Percentiles rank a stretch among this genome's conserved stretches.
These are phyloP conservation scores for Pseudolycoriella hygida DNA, from an alignment of 2,888 invertebrate genomes.

Conservation along the genomic window DNA sequence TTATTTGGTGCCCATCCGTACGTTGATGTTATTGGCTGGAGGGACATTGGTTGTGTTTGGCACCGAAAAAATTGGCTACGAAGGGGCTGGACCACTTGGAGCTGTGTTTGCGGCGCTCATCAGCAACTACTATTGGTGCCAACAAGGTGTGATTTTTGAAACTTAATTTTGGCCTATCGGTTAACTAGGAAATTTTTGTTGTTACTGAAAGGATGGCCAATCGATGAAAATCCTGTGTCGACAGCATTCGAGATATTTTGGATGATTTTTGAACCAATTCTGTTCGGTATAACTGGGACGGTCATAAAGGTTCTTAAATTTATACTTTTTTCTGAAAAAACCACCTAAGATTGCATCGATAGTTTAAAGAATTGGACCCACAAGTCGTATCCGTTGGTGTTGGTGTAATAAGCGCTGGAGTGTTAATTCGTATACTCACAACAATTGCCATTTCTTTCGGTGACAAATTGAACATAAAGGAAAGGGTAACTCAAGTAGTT, in stretches of 20 bases:
- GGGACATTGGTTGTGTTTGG: slow-evolving; percentile 77
- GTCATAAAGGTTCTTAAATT: slow-evolving; percentile 51
- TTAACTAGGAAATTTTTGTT: no score
- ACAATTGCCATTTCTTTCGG: slow-evolving; percentile 55
- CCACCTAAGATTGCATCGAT: not conserved
- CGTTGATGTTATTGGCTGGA: slow-evolving; percentile 60
- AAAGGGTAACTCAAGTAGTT: slow-evolving; percentile 45
- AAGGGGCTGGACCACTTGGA: slow-evolving; percentile 58
- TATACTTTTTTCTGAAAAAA: not conserved
- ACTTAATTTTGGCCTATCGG: no score
- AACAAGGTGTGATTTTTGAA: slow-evolving; percentile 34
- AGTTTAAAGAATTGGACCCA: slow-evolving; percentile 51
- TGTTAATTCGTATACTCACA: slow-evolving; percentile 43
- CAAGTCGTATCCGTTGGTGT: slow-evolving; percentile 50
- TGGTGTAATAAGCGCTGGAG: slow-evolving; percentile 46
- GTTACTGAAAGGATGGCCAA: slow-evolving; percentile 46
- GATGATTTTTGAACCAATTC: slow-evolving; percentile 90
- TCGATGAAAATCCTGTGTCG: slow-evolving; percentile 73
- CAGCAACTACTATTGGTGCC: slow-evolving; percentile 64
- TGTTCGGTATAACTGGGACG: slow-evolving; percentile 85
- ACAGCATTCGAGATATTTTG: slow-evolving; percentile 83
- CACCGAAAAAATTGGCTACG: slow-evolving; percentile 59
- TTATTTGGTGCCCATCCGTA: slow-evolving; percentile 61
- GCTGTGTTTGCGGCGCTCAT: slow-evolving; percentile 70
- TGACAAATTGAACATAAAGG: slow-evolving; percentile 68